Base-by-base conservation (phyloP, 1,140 invertebrate species). In the Lucilia sericata region DNA sequence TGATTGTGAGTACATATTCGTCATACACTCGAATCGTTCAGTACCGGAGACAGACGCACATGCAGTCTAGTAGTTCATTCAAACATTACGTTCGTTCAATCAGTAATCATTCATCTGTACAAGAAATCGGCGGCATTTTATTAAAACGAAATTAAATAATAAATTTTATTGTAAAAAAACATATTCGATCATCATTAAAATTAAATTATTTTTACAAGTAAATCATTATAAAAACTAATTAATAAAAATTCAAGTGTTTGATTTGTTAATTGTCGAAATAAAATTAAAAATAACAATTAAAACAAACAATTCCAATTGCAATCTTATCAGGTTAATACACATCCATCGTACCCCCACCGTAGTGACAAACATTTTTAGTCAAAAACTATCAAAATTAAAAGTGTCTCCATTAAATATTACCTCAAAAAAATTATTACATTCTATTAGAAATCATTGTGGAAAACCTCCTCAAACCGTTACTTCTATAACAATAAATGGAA, bases 381-480 rank as follows among this genome's bases (percentile, higher is more conserved):
- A 55, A 17, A 55, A 55, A 55, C 3, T 55, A 55, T 55, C 13
- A 70, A 70, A 7, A 70, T 70, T 21, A 5, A 70, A n/a, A 70
- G n/a, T 70, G 65, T 70, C 5, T 10, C 65, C 19, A 70, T 12
- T 55, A 14, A 55, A 55, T 55, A 55, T 14, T 4, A 7, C 19
- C 8, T 70, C 65, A 25, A 19, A 70, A 70, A 21, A 70, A 21
- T 21, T 70, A 9, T 70, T 70, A 12, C 65, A 25, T 70, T 70
- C 51, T 70, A 70, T 21, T 21, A 21, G 14, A n/a, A n/a, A 70
- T 7, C 2, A 80, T 21, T 80, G 19, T 80, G 5, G 2, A 30
- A 49, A 80, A 80, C 13, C 76, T 25, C 76, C 76, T 25, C 76
- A 51, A 49, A 80, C 13, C 36, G 36, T 47, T 78, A 19, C 5